A percentile compares a stretch with the other conserved stretches of the same genome.
Conservation (phyloP, 2,113 vertebrate genomes). For the Platanista minor region DNA sequence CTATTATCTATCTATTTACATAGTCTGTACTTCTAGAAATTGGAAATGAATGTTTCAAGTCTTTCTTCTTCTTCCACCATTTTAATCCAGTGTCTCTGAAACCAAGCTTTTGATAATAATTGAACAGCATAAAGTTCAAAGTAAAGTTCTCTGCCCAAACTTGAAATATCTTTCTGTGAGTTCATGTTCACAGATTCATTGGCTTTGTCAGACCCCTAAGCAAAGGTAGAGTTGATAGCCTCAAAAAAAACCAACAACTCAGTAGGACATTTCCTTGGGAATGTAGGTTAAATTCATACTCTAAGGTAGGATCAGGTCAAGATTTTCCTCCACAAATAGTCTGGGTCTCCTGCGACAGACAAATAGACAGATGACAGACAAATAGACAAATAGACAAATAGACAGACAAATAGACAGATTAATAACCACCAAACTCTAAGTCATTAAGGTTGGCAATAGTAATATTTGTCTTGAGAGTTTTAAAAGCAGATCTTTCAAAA, state of each 20-base stretch:
- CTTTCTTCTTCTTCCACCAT: background rate
- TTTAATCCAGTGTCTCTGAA: background rate
- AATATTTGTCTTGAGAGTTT: background rate
- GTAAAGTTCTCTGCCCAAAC: background rate
- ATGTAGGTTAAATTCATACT: background rate
- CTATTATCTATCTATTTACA: background rate
- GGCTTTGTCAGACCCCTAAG: background rate
- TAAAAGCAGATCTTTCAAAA: background rate
- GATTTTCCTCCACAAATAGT: background rate
- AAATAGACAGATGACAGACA: background rate
- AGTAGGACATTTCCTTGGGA: background rate
- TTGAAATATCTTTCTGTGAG: background rate
- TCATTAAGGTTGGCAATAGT: background rate
- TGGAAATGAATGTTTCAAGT: background rate
- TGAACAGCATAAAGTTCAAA: background rate
- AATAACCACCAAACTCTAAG: background rate
- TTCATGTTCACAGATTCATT: background rate
- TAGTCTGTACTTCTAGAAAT: background rate
- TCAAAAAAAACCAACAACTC: background rate
- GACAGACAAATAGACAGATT: background rate
- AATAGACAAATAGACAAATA: too few species aligned
- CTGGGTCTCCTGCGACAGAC: background rate
- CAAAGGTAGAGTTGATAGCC: background rate
- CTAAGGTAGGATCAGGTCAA: background rate
- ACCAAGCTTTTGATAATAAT: background rate